phyloP scores from a whole-genome alignment of 2,797 vertebrate genomes.

The Molossus alvarezi region DNA sequence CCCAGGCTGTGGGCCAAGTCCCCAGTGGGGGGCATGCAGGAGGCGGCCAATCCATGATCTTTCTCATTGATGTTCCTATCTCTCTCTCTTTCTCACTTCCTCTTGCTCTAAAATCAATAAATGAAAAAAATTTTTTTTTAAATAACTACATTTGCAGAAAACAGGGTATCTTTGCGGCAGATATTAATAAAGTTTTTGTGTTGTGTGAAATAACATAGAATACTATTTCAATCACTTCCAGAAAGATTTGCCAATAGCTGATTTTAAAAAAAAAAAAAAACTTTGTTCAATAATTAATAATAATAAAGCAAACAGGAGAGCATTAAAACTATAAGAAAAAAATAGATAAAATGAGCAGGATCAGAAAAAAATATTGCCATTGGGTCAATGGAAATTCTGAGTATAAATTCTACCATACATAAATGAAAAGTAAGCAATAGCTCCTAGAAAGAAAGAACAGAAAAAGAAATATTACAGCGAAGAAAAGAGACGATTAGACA shows the following conservation, averaged over 20 bases:
- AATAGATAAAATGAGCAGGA: neutral
- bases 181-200: neutral
- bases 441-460: neutral
- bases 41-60: no score
- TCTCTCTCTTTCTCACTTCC: no score
- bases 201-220: neutral
- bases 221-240: neutral
- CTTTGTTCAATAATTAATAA: neutral
- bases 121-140: no score
- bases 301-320: neutral
- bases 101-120: no score
- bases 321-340: neutral
- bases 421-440: neutral
- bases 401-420: neutral
- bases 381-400: neutral
- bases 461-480: neutral
- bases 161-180: neutral
- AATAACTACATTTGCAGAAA: neutral
- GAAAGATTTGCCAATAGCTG: neutral
- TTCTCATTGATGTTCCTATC: no score
- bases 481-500: neutral
- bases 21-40: no score
- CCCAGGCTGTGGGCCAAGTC: no score
- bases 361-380: neutral
- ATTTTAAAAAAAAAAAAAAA: neutral